A percentile compares a stretch with the other conserved stretches of the same genome.
phyloP scores from a whole-genome alignment of 2,113 vertebrate genomes.

The Hemiprocne comata region DNA sequence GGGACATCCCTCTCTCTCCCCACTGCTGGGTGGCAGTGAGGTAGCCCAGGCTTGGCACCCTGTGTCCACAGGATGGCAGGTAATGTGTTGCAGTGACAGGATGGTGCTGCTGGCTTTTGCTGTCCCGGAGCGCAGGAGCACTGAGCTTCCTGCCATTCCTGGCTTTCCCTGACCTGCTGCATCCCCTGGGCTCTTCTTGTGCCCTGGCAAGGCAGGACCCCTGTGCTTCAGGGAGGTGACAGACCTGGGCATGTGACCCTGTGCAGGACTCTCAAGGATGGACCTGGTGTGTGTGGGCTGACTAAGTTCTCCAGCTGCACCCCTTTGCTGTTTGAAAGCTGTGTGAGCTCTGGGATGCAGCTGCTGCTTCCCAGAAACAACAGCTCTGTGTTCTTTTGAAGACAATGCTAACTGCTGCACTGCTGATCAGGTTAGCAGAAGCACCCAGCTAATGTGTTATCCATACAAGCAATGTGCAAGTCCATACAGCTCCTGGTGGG shows the following conservation, averaged over 20 bases:
- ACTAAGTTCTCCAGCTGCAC: not conserved
- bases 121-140: not conserved
- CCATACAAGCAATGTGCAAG: no score
- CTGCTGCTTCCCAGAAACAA: not conserved
- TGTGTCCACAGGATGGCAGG: not conserved
- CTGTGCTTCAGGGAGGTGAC: not conserved
- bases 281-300: not conserved
- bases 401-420: not conserved
- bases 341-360: not conserved
- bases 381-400: not conserved
- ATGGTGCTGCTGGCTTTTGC: not conserved
- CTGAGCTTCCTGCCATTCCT: not conserved
- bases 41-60: accelerated
- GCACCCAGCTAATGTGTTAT: not conserved
- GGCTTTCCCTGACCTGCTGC: not conserved
- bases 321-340: not conserved
- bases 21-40: not conserved
- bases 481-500: not conserved
- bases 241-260: not conserved
- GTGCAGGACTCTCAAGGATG: not conserved
- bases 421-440: not conserved
- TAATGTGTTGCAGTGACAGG: not conserved
- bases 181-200: not conserved
- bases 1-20: not conserved
- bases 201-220: not conserved